Percentiles rank a stretch among this genome's conserved stretches.
Evolutionary conservation across 2,888 invertebrate species (phyloP).

Genomic region (Latheticus oryzae): DNA sequence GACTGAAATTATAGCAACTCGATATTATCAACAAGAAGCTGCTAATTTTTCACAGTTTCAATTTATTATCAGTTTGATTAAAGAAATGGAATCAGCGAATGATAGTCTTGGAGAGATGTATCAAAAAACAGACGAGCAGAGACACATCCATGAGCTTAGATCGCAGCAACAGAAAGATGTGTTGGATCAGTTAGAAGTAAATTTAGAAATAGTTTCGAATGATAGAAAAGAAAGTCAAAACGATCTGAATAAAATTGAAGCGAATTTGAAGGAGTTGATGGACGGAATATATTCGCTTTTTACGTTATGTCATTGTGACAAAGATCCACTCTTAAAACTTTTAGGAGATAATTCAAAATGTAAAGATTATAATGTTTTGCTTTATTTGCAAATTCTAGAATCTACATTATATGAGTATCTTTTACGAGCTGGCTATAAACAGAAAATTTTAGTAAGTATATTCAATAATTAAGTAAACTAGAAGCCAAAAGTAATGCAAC

Average conservation of each 20-base stretch:
- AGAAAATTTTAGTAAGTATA: too few species aligned
- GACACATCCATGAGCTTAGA: conserved; percentile 69
- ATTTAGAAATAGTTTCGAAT: conserved; percentile 59
- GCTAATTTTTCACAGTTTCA: conserved; percentile 93
- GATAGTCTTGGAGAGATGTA: conserved; percentile 75
- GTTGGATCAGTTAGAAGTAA: conserved; percentile 67
- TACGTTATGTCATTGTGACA: conserved; percentile 78
- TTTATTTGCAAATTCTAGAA: conserved; percentile 86
- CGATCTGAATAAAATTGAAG: conserved; percentile 56
- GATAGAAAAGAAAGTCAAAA: conserved; percentile 40
- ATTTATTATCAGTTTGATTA: conserved; percentile 90
- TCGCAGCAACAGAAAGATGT: conserved; percentile 72
- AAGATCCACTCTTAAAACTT: conserved; percentile 77
- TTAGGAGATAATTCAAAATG: conserved; percentile 74
- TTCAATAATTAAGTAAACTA: too few species aligned
- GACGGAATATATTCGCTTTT: conserved; percentile 69
- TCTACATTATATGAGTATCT: conserved; percentile 73
- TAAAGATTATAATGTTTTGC: conserved; percentile 77
- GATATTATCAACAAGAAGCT: conserved; percentile 87
- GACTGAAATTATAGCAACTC: conserved; percentile 75
- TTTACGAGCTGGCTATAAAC: background rate
- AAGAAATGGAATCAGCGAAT: conserved; percentile 80
- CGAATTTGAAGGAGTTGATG: conserved; percentile 61
- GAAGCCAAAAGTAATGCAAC: background rate
- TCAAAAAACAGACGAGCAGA: conserved; percentile 74